Base-by-base conservation (phyloP, 1,140 invertebrate species). In the Pogonomyrmex barbatus region DNA sequence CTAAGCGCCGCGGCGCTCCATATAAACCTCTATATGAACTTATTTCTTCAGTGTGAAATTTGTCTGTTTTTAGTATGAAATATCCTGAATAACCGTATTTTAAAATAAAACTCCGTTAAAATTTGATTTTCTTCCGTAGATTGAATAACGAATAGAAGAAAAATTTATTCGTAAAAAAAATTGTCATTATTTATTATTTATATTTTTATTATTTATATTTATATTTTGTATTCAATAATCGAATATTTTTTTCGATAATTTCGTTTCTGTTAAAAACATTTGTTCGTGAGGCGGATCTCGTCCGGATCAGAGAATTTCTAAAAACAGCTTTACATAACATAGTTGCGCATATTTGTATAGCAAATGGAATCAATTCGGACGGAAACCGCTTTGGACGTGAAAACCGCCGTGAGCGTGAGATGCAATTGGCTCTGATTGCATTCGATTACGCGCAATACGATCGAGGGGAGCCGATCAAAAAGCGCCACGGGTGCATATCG, bases 391-490 rank as follows among this genome's bases (percentile, higher is more conserved):
- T 75, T 12, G n/a, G 6, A 12, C 45, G 4, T 78, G 33, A 79
- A 36, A 65, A 54, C 6, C n/a, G 9, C 17, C 42, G 30, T 33
- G 14, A 47, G 24, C 33, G 14, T 52, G 6, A 2, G 42, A 78
- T 63, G 33, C 30, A 47, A 24, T 78, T 78, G 30, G 14, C 33
- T 79, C 24, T 65, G 62, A 78, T 79, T 52, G n/a, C 45, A 68
- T 68, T 79, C 17, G 47, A 54, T 79, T 42, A 42, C 62, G n/a
- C 8, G 60, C 5, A 45, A 45, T 12, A 33, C 36, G n/a, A 10
- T 2, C 9, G 33, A 65, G 17, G 24, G 24, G 45, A 78, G 62
- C 9, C 6, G 24, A 5, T 12, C 4, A 54, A 79, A 62, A 77
- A 63, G n/a, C 10, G 24, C 33, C 12, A 33, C 75, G 36, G 17